Evolutionary conservation across 2,113 vertebrate genomes (phyloP).

Genomic region (Mobula birostris): DNA sequence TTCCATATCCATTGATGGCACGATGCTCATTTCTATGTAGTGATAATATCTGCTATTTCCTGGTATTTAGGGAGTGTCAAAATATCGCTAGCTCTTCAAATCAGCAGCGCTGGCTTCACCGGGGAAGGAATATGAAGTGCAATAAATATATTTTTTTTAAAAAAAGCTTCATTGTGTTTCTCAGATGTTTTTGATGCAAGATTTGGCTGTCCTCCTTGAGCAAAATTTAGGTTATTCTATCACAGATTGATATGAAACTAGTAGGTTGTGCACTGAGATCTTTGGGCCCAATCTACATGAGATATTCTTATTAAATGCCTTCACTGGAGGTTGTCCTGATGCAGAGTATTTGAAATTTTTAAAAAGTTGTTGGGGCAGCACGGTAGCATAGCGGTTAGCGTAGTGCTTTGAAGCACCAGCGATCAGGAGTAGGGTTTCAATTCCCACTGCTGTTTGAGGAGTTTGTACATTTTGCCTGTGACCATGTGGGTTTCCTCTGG

Average conservation of each 20-base stretch:
- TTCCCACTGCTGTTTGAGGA: no score
- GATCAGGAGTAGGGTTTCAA: no score
- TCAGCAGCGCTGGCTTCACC: not conserved
- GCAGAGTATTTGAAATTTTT: not conserved
- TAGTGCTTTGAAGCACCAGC: no score
- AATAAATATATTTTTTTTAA: not conserved
- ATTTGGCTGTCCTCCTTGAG: not conserved
- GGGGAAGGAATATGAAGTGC: not conserved
- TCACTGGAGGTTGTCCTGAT: not conserved
- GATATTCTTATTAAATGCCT: not conserved
- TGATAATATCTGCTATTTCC: slow-evolving; percentile 6
- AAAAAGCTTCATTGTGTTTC: not conserved
- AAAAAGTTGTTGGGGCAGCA: not conserved
- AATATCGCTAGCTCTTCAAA: not conserved
- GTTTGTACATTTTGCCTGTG: no score
- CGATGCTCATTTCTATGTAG: not conserved
- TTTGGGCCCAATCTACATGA: not conserved
- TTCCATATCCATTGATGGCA: no score
- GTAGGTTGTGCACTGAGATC: not conserved
- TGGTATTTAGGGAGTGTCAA: not conserved
- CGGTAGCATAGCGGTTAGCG: no score
- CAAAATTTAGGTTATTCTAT: not conserved
- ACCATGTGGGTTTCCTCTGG: no score
- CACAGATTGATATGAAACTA: not conserved
- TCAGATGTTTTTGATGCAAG: not conserved